Percentiles rank a stretch among this genome's conserved stretches.
Conservation (phyloP, 2,888 invertebrate genomes). For the Dusona sp. region DNA sequence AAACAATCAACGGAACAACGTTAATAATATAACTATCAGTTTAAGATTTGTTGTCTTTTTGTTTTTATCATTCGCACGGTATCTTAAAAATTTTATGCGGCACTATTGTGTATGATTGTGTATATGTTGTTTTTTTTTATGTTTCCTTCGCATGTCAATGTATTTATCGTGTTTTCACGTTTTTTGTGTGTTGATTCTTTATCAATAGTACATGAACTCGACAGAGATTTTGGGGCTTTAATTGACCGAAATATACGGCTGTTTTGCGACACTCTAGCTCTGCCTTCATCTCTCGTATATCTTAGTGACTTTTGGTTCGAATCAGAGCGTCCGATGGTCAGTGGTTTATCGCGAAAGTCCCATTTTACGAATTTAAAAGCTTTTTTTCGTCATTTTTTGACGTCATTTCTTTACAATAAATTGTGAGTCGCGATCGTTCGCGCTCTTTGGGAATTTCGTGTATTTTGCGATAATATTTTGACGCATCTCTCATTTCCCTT, state of each 20-base stretch:
- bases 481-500: slow-evolving; percentile 17
- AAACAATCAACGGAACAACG: slow-evolving; percentile 84
- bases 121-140: slow-evolving; percentile 62
- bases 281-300: slow-evolving; percentile 37
- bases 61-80: slow-evolving; percentile 39
- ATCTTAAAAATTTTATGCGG: slow-evolving; percentile 76
- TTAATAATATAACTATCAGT: slow-evolving; percentile 78
- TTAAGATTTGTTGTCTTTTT: slow-evolving; percentile 50
- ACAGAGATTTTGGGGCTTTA: slow-evolving; percentile 40
- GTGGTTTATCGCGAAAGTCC: slow-evolving; percentile 56
- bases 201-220: slow-evolving; percentile 57
- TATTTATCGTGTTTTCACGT: slow-evolving; percentile 51
- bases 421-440: slow-evolving; percentile 47
- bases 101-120: slow-evolving; percentile 75
- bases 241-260: slow-evolving; percentile 57
- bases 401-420: slow-evolving; percentile 50
- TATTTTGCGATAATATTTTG: slow-evolving; percentile 6
- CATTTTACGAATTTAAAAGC: slow-evolving; percentile 39
- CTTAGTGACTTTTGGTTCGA: slow-evolving; percentile 59
- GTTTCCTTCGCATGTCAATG: slow-evolving; percentile 55
- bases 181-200: slow-evolving; percentile 50
- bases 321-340: slow-evolving; percentile 66
- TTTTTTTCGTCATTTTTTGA: slow-evolving; percentile 21
- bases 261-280: slow-evolving; percentile 27
- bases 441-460: slow-evolving; percentile 3